These are phyloP conservation scores for Bagarius yarrelli DNA, from an alignment of 2,113 vertebrate genomes.

Conservation along the genomic window DNA sequence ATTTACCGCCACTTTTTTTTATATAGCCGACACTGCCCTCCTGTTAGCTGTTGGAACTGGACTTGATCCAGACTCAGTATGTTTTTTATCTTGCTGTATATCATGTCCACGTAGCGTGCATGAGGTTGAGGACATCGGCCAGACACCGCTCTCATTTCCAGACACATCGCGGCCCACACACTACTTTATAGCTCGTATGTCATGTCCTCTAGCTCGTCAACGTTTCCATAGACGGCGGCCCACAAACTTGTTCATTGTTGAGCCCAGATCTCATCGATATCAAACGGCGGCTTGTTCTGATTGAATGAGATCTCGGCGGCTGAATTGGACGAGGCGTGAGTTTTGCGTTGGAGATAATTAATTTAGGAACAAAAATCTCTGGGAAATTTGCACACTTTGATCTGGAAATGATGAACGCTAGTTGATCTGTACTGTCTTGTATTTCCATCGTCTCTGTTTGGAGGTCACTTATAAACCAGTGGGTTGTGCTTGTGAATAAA, in stretches of 20 bases:
- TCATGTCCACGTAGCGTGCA: slow-evolving; percentile 31
- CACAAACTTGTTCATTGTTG: slow-evolving; percentile 63
- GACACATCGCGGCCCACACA: slow-evolving; percentile 38
- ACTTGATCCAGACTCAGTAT: slow-evolving; percentile 1
- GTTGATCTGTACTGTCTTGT: not conserved
- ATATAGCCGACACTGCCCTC: slow-evolving; percentile 8
- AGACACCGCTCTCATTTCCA: slow-evolving; percentile 47
- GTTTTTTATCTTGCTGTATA: slow-evolving; percentile 20
- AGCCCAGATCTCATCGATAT: slow-evolving; percentile 55
- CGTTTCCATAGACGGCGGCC: too few relatives aligned
- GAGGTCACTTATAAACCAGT: not conserved
- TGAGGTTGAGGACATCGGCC: slow-evolving; percentile 3
- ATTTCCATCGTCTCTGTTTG: not conserved
- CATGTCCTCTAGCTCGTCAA: too few relatives aligned
- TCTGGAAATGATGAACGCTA: slow-evolving; percentile 16
- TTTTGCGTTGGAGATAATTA: not conserved
- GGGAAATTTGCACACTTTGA: slow-evolving; percentile 31
- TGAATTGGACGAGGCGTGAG: slow-evolving; percentile 56
- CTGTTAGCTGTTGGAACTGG: slow-evolving; percentile 11
- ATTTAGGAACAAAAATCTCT: not conserved
- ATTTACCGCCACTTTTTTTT: slow-evolving; percentile 26
- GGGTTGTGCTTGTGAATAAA: not conserved
- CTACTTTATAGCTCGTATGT: slow-evolving; percentile 48
- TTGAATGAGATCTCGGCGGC: too few relatives aligned
- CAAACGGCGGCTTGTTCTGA: slow-evolving; percentile 53